Evolutionary conservation across 2,888 invertebrate species (phyloP).

Genomic region (Cataglyphis albicans): DNA sequence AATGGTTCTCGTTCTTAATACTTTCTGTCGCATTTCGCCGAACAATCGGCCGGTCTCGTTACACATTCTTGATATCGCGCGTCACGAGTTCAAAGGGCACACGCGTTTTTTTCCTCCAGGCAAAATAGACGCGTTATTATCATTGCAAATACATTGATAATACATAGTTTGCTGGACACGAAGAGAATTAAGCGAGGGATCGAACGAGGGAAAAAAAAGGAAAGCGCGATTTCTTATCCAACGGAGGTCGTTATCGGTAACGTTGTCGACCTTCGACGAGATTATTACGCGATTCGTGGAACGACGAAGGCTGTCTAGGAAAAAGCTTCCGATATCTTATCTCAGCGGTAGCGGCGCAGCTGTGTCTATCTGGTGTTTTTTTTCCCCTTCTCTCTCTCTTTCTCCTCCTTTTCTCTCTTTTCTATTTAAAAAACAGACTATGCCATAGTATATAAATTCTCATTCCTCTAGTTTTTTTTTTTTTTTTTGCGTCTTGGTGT

Average conservation of each 20-base stretch:
- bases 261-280: conserved; percentile 73
- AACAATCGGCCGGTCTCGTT: conserved; percentile 20
- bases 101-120: neutral
- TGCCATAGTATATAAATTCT: conserved; percentile 5
- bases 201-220: conserved; percentile 13
- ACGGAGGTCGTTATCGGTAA: conserved; percentile 57
- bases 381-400: conserved; percentile 19
- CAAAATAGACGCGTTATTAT: conserved; percentile 9
- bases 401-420: conserved; percentile 18
- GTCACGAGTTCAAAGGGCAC: conserved; percentile 32
- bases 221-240: conserved; percentile 62
- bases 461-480: neutral
- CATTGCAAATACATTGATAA: neutral
- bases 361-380: conserved; percentile 70
- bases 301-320: conserved; percentile 73
- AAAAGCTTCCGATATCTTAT: conserved; percentile 75
- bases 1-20: conserved; percentile 15
- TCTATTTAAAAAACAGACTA: conserved; percentile 58
- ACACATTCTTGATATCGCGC: conserved; percentile 28
- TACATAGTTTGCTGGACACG: neutral
- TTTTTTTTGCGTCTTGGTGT: neutral
- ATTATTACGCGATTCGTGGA: conserved; percentile 76
- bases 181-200: neutral
- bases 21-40: conserved; percentile 18
- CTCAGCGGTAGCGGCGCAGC: conserved; percentile 67